phyloP scores from a whole-genome alignment of 2,113 vertebrate species.

The Cacatua alba region DNA sequence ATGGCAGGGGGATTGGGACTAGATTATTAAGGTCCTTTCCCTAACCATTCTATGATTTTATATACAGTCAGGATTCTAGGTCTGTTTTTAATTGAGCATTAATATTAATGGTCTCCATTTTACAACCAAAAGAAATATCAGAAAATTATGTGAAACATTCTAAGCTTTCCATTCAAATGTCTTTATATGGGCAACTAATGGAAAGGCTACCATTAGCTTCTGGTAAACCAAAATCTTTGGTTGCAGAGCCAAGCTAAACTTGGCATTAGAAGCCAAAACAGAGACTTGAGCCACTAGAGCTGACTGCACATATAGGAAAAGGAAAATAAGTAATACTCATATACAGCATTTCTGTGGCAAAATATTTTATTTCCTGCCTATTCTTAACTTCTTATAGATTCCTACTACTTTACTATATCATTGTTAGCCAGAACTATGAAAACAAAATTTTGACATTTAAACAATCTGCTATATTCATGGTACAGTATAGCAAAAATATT shows the following conservation, averaged over 20 bases:
- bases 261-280: constrained; percentile 27
- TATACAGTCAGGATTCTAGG: background rate
- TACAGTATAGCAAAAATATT: background rate
- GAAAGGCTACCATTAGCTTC: constrained; percentile 41
- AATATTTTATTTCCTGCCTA: constrained; percentile 1
- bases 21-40: background rate
- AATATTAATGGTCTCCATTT: background rate
- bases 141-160: constrained; percentile 15
- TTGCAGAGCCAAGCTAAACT: constrained; percentile 48
- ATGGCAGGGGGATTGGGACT: background rate
- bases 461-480: background rate
- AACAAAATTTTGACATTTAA: background rate
- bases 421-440: background rate
- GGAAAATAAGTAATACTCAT: constrained; percentile 29
- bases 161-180: constrained; percentile 8
- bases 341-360: constrained; percentile 20
- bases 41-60: background rate
- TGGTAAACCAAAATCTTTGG: constrained; percentile 40
- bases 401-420: background rate
- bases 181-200: constrained; percentile 26
- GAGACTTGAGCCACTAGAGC: constrained; percentile 6
- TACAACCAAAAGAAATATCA: background rate
- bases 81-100: background rate
- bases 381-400: background rate
- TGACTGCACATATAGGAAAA: constrained; percentile 45